Evolutionary conservation across 2,888 invertebrate species (phyloP).

Genomic region (Netelia fuscicornis): DNA sequence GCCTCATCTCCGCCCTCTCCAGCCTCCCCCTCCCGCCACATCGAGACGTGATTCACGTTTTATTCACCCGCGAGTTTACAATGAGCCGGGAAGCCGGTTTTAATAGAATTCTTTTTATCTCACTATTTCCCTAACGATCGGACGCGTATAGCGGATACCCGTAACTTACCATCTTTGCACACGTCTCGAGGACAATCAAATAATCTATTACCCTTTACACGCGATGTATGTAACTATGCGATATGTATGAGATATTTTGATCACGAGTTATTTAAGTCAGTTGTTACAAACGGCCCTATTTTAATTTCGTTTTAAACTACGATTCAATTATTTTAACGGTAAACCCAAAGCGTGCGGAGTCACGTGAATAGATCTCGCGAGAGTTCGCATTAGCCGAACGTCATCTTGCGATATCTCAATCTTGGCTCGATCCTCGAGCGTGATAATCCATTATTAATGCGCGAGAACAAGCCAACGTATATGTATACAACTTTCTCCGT

Average conservation of each 20-base stretch:
- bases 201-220: constrained; percentile 10
- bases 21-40: constrained; percentile 37
- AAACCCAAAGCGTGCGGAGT: background rate
- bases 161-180: constrained; percentile 46
- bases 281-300: background rate
- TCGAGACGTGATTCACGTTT: constrained; percentile 67
- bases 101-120: constrained; percentile 62
- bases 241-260: background rate
- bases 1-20: constrained; percentile 56
- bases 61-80: constrained; percentile 63
- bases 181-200: constrained; percentile 32
- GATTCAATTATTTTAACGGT: constrained; percentile 64
- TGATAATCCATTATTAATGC: constrained; percentile 63
- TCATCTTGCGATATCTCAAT: constrained; percentile 66
- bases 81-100: constrained; percentile 64
- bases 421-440: constrained; percentile 46
- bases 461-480: constrained; percentile 55
- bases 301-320: constrained; percentile 54
- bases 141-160: background rate
- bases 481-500: background rate
- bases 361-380: constrained; percentile 29
- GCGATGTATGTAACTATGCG: background rate
- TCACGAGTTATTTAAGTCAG: background rate
- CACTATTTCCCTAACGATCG: constrained; percentile 64
- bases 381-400: constrained; percentile 57